Evolutionary conservation across 2,888 invertebrate genomes (phyloP).

Genomic region (Hipparchia sbordonii): DNA sequence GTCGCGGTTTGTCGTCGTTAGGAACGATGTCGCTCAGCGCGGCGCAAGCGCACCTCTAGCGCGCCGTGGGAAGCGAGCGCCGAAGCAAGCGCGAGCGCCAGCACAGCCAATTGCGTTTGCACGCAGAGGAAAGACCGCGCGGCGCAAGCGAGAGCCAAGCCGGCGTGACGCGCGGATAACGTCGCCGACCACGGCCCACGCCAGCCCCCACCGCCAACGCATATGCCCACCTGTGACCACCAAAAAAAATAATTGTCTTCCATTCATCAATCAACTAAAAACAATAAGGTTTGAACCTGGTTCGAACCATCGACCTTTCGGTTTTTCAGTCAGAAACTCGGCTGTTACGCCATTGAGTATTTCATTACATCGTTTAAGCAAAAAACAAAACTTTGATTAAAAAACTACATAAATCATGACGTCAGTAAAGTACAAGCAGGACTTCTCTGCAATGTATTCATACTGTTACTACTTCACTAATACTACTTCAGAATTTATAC

Average conservation of each 20-base stretch:
- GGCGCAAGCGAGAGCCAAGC: conserved; percentile 85
- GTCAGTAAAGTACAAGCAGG: no score
- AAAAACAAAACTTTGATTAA: no score
- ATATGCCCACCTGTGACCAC: conserved; percentile 61
- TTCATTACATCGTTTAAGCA: no score
- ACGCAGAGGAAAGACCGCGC: conserved; percentile 85
- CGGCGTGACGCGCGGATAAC: conserved; percentile 71
- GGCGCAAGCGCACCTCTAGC: conserved; percentile 60
- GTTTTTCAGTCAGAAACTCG: no score
- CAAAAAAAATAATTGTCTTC: not conserved
- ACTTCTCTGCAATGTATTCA: not conserved
- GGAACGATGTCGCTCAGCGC: conserved; percentile 65
- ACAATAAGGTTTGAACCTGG: no score
- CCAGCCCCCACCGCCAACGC: conserved; percentile 81
- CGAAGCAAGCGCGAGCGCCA: conserved; percentile 70
- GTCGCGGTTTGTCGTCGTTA: conserved; percentile 32
- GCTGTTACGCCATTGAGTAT: no score
- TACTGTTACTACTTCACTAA: not conserved
- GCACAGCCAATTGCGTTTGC: conserved; percentile 68
- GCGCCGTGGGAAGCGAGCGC: conserved; percentile 66
- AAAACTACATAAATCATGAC: no score
- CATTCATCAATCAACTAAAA: no score
- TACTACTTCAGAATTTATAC: not conserved
- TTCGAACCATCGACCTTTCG: no score
- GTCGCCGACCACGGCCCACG: conserved; percentile 82